Percentiles rank a stretch among this genome's conserved stretches.
These are phyloP conservation scores for Drosophila setosimentum DNA, from an alignment of 2,888 invertebrate genomes.

Conservation along the genomic window DNA sequence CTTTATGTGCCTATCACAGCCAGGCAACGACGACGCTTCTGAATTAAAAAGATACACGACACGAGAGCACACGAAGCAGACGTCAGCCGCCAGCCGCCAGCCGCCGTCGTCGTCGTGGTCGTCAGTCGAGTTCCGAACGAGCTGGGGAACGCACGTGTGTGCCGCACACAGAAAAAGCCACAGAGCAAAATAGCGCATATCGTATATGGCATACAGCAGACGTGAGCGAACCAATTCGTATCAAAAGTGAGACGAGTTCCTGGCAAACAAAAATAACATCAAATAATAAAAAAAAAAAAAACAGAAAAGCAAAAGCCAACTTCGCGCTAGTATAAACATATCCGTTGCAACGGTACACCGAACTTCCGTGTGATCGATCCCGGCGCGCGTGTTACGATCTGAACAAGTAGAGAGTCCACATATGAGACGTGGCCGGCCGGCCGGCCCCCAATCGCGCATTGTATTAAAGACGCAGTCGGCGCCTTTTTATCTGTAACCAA, in stretches of 20 bases:
- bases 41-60: conserved; percentile 42
- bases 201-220: not conserved
- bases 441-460: conserved; percentile 63
- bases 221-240: not conserved
- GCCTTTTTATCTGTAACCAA: conserved; percentile 62
- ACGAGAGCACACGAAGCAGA: conserved; percentile 43
- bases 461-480: conserved; percentile 63
- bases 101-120: conserved; percentile 20
- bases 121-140: conserved; percentile 83
- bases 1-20: conserved; percentile 69
- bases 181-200: conserved; percentile 1
- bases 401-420: conserved; percentile 15
- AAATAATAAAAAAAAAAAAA: not conserved
- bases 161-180: conserved; percentile 36
- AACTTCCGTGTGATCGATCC: conserved; percentile 37
- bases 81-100: conserved; percentile 19
- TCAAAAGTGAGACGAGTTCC: conserved; percentile 23
- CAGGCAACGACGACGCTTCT: conserved; percentile 50
- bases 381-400: conserved; percentile 23
- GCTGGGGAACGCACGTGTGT: conserved; percentile 78
- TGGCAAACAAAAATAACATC: not conserved
- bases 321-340: conserved; percentile 1
- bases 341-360: conserved; percentile 18
- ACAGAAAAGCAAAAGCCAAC: not conserved
- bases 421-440: conserved; percentile 71